Percentiles rank a stretch among this genome's conserved stretches.
phyloP scores from a whole-genome alignment of 2,797 vertebrate species.

The Paramormyrops hopkinsi region DNA sequence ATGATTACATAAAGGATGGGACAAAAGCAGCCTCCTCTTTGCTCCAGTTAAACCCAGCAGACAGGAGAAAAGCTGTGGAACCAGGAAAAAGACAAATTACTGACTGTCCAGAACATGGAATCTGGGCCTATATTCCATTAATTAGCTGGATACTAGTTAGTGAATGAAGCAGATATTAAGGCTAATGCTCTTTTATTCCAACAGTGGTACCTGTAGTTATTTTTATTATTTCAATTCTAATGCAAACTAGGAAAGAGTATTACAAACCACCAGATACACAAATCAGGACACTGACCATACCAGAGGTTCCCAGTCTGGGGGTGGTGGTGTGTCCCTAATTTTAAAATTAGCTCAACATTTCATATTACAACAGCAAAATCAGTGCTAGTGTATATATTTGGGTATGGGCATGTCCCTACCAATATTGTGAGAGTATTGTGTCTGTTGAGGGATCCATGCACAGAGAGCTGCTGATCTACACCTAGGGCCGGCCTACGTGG shows the following conservation, averaged over 20 bases:
- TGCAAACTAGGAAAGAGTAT: neutral
- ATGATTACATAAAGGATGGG: neutral
- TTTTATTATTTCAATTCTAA: neutral
- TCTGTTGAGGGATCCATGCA: neutral
- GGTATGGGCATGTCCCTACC: neutral
- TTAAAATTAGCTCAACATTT: neutral
- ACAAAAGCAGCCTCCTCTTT: neutral
- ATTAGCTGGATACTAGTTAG: neutral
- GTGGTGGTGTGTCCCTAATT: neutral
- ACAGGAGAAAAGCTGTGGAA: slow-evolving; percentile 7
- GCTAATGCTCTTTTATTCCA: neutral
- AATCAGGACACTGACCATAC: neutral
- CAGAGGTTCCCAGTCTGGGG: neutral
- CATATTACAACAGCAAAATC: neutral
- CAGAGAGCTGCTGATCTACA: neutral
- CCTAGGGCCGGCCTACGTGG: neutral
- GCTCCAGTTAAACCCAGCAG: neutral
- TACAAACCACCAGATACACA: neutral
- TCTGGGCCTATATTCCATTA: neutral
- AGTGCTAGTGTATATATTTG: neutral
- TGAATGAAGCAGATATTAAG: neutral
- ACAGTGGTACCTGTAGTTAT: neutral
- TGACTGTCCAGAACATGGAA: neutral
- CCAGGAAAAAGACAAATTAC: neutral
- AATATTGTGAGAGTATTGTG: neutral